Evolutionary conservation across 2,888 invertebrate genomes (phyloP).

Genomic region (Seira sanloemensis): DNA sequence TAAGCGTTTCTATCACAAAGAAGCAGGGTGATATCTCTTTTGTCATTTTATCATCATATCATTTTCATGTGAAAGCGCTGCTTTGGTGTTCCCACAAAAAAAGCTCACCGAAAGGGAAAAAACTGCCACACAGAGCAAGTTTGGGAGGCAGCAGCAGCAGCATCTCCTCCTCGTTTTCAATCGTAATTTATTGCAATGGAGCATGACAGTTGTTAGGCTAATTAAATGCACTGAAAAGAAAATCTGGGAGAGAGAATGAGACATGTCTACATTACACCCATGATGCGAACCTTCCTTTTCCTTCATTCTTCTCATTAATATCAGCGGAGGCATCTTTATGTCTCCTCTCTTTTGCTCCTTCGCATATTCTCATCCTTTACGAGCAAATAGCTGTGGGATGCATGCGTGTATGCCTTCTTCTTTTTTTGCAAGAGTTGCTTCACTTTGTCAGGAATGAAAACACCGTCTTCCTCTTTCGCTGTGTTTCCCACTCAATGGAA

Average conservation of each 20-base stretch:
- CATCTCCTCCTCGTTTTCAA: neutral
- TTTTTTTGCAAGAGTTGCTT: neutral
- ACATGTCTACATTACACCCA: too few relatives aligned
- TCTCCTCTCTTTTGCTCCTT: neutral
- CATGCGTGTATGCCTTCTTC: neutral
- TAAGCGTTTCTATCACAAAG: too few relatives aligned
- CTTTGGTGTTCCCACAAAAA: neutral
- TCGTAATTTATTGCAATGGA: conserved; percentile 52
- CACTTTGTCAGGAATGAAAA: neutral
- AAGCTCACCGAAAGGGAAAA: neutral
- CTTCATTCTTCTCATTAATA: neutral
- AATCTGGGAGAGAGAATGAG: conserved; percentile 29
- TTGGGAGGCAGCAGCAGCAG: neutral
- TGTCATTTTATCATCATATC: neutral
- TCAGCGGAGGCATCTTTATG: neutral
- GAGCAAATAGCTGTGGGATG: neutral
- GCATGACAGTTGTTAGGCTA: conserved; percentile 57
- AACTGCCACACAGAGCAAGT: neutral
- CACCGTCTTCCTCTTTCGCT: neutral
- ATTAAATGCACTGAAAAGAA: conserved; percentile 44
- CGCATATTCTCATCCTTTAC: neutral
- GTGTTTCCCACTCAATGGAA: conserved; percentile 28
- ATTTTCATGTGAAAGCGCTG: neutral
- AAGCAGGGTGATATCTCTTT: neutral
- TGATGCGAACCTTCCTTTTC: neutral